phyloP scores from a whole-genome alignment of 2,888 invertebrate genomes.

The Diadegma fenestrale region DNA sequence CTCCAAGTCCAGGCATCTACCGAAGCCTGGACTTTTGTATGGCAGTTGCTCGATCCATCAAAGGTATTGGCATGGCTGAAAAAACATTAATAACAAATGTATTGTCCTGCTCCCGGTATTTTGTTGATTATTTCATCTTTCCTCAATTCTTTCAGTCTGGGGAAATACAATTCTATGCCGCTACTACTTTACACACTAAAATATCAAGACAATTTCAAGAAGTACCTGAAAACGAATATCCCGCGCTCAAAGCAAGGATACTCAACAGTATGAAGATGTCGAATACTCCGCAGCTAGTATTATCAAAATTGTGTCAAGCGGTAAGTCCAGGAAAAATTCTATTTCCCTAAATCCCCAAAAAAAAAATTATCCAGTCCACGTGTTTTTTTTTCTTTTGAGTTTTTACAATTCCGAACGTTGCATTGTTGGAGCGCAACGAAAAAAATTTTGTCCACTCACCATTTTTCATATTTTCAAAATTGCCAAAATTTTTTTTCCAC shows the following conservation, averaged over 20 bases:
- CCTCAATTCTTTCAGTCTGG: constrained; percentile 87
- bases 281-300: constrained; percentile 93
- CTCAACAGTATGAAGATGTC: constrained; percentile 91
- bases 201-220: constrained; percentile 95
- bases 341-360: not conserved
- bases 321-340: constrained; percentile 84
- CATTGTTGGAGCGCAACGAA: too few relatives aligned
- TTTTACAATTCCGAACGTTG: not conserved
- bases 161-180: constrained; percentile 97
- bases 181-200: constrained; percentile 95
- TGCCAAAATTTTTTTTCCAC: too few relatives aligned
- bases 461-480: too few relatives aligned
- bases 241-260: constrained; percentile 91
- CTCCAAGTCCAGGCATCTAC: constrained; percentile 93
- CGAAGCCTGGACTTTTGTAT: constrained; percentile 97
- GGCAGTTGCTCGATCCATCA: constrained; percentile 93
- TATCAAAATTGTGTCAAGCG: constrained; percentile 94
- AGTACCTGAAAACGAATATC: constrained; percentile 92
- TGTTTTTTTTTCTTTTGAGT: not conserved
- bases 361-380: too few relatives aligned
- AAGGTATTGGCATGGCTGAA: constrained; percentile 87
- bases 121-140: not conserved
- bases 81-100: not conserved
- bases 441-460: too few relatives aligned
- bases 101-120: not conserved